A percentile compares a stretch with the other conserved stretches of the same genome.
These are phyloP conservation scores for Odontamblyopus lacepedii DNA, from an alignment of 2,797 vertebrate genomes.

Conservation along the genomic window DNA sequence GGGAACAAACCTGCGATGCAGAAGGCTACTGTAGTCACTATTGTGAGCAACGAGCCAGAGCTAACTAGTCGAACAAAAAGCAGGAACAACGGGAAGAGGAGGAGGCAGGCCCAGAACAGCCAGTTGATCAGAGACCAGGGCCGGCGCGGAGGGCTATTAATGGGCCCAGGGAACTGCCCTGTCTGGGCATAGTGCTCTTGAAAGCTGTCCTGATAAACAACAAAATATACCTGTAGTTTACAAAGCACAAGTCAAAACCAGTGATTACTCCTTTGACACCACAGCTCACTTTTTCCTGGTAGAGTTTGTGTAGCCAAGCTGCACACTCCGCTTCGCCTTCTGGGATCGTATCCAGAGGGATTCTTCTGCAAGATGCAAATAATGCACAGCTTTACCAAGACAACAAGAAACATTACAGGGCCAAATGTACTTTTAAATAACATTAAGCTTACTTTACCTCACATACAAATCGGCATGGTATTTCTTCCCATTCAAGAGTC, in stretches of 20 bases:
- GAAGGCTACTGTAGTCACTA: slow-evolving; percentile 78
- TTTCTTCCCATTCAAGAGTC: slow-evolving; percentile 91
- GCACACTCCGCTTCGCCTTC: slow-evolving; percentile 88
- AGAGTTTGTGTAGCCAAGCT: slow-evolving; percentile 93
- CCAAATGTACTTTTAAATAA: background rate
- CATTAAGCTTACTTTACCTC: slow-evolving; percentile 70
- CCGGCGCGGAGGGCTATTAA: slow-evolving; percentile 67
- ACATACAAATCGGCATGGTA: slow-evolving; percentile 94
- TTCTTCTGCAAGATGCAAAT: slow-evolving; percentile 78
- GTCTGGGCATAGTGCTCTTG: slow-evolving; percentile 87
- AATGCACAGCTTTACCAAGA: background rate
- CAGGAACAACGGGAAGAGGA: slow-evolving; percentile 87
- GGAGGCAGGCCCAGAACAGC: slow-evolving; percentile 87
- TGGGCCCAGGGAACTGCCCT: slow-evolving; percentile 82
- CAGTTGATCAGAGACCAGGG: slow-evolving; percentile 90
- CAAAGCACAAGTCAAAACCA: background rate
- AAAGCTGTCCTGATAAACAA: slow-evolving; percentile 84
- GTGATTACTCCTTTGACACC: background rate
- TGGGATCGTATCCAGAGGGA: slow-evolving; percentile 89
- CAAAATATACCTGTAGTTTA: slow-evolving; percentile 4
- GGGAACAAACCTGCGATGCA: slow-evolving; percentile 85
- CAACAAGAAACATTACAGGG: background rate
- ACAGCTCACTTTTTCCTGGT: slow-evolving; percentile 91
- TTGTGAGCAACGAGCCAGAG: slow-evolving; percentile 84
- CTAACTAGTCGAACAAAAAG: slow-evolving; percentile 80